phyloP scores from a whole-genome alignment of 2,888 invertebrate species.

The Tipula vernalis region DNA sequence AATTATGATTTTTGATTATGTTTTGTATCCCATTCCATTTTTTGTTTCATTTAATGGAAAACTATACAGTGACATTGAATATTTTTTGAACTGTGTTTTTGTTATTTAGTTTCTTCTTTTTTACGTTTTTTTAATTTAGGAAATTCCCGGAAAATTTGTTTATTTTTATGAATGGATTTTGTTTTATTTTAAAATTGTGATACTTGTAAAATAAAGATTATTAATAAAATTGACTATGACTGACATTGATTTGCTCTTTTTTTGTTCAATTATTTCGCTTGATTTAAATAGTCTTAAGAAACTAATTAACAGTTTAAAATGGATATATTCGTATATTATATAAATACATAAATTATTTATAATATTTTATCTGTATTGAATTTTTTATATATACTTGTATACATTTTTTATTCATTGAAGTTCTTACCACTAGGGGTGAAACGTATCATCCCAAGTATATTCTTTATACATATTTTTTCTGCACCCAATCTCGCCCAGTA shows the following conservation, averaged over 20 bases:
- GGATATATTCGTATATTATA: neutral
- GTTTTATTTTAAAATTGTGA: neutral
- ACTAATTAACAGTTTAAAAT: neutral
- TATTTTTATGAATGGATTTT: neutral
- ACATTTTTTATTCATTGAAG: neutral
- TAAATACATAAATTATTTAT: neutral
- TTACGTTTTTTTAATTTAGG: neutral
- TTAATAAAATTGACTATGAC: neutral
- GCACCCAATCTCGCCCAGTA: neutral
- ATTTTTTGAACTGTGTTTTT: neutral
- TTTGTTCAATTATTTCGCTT: neutral
- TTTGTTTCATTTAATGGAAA: neutral
- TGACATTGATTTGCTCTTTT: neutral
- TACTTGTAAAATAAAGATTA: neutral
- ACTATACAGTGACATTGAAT: neutral
- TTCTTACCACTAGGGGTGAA: neutral
- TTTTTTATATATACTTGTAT: neutral
- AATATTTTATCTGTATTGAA: neutral
- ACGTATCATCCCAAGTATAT: neutral
- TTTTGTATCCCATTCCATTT: neutral
- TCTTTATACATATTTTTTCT: neutral
- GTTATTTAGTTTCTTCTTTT: neutral
- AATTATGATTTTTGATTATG: neutral
- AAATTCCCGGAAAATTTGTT: neutral
- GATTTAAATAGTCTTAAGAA: neutral